These are phyloP conservation scores for Pherbina coryleti DNA, from an alignment of 2,888 invertebrate species.

Conservation along the genomic window DNA sequence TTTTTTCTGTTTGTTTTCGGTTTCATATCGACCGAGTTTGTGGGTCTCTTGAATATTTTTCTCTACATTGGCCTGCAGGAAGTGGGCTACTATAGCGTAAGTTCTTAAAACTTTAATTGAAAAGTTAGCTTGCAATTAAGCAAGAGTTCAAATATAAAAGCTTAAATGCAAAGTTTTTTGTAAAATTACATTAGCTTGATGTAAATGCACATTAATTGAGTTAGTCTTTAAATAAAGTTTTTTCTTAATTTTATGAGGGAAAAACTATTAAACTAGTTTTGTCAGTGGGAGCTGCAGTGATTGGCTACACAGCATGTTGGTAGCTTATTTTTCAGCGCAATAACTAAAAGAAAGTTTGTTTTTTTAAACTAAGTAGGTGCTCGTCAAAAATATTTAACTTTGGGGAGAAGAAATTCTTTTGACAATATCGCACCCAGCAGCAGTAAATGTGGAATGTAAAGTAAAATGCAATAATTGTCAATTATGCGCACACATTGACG, in stretches of 20 bases:
- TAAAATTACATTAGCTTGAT: too few relatives aligned
- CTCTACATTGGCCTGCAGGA: slow-evolving; percentile 77
- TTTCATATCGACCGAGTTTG: slow-evolving; percentile 85
- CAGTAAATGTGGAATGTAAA: neutral
- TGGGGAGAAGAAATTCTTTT: neutral
- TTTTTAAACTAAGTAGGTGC: neutral
- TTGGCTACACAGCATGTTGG: neutral
- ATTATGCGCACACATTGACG: slow-evolving; percentile 17
- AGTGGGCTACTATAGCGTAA: slow-evolving; percentile 66
- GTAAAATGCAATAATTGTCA: slow-evolving; percentile 35
- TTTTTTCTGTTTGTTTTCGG: slow-evolving; percentile 88
- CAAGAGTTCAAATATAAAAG: neutral
- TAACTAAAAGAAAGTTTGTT: neutral
- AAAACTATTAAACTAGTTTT: neutral
- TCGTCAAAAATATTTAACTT: neutral
- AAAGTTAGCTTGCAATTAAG: neutral
- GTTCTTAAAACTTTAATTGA: slow-evolving; percentile 45
- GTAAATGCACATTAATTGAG: neutral
- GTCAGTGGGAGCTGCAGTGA: neutral
- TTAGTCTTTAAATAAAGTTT: neutral
- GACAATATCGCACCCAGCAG: neutral
- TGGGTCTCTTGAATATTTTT: slow-evolving; percentile 89
- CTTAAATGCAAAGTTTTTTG: too few relatives aligned
- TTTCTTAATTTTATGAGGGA: neutral
- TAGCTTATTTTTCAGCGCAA: neutral